Conservation (phyloP, 2,113 vertebrate species). For the Sylvietta virens region DNA sequence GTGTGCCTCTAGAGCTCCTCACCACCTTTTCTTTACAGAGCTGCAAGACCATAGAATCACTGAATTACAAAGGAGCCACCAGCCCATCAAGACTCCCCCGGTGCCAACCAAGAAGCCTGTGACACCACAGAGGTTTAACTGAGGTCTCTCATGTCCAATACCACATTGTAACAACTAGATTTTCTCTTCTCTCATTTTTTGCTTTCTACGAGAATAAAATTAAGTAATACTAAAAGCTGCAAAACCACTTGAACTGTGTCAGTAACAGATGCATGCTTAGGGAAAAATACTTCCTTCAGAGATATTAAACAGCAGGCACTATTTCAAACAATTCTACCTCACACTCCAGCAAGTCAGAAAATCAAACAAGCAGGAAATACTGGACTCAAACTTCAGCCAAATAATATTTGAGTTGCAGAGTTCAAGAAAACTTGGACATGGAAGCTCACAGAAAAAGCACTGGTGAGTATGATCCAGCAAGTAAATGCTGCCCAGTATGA, state of each 20-base stretch:
- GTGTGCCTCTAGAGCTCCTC: neutral
- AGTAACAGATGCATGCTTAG: neutral
- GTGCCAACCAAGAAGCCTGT: neutral
- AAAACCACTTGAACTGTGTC: neutral
- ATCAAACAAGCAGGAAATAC: neutral
- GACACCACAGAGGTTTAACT: neutral
- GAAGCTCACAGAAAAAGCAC: neutral
- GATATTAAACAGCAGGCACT: neutral
- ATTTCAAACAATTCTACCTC: neutral
- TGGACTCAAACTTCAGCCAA: neutral
- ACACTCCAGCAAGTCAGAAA: neutral
- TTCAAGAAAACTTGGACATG: neutral
- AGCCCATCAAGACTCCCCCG: neutral
- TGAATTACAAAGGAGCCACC: neutral
- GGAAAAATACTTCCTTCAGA: neutral
- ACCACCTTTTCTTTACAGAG: neutral
- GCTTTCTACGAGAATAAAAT: neutral
- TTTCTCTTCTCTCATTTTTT: neutral
- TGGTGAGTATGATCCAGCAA: neutral
- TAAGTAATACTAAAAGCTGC: neutral
- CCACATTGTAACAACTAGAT: neutral
- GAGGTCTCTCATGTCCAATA: neutral
- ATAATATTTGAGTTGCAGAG: neutral
- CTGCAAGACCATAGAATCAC: neutral
- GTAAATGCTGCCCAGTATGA: neutral